phyloP scores from a whole-genome alignment of 2,113 vertebrate genomes.

The Myotis brandtii region DNA sequence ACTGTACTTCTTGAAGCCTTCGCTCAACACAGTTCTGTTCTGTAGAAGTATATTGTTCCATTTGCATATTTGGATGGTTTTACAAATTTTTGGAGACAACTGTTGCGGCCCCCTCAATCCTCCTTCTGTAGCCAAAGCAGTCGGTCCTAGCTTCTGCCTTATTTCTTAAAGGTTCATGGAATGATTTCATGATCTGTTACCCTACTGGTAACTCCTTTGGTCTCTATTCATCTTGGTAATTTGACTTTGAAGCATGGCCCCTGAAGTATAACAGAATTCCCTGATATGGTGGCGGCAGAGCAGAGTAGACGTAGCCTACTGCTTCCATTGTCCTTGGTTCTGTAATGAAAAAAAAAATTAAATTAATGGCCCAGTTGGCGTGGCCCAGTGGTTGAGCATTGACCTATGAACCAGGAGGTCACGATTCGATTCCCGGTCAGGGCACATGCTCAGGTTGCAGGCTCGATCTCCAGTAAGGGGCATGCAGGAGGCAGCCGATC shows the following conservation, averaged over 20 bases:
- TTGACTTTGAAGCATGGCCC: background rate
- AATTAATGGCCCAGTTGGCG: no score
- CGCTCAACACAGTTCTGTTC: background rate
- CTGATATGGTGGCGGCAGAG: background rate
- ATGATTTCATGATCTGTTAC: background rate
- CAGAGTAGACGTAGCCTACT: background rate
- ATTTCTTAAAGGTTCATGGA: background rate
- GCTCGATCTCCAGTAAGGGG: no score
- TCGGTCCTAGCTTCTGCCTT: background rate
- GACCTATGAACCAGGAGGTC: no score
- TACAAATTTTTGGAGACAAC: background rate
- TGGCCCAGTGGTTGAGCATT: no score
- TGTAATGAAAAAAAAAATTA: background rate
- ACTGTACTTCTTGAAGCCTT: background rate
- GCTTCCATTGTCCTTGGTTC: background rate
- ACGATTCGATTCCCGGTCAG: no score
- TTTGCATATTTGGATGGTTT: background rate
- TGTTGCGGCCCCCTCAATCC: accelerated
- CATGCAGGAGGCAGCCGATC: no score
- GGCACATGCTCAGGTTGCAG: no score
- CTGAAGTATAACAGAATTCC: background rate
- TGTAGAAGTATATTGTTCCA: background rate
- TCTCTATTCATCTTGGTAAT: background rate
- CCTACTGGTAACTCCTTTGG: background rate
- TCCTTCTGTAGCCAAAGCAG: background rate